These are phyloP conservation scores for Chalcis sispes DNA, from an alignment of 2,888 invertebrate species.

Conservation along the genomic window DNA sequence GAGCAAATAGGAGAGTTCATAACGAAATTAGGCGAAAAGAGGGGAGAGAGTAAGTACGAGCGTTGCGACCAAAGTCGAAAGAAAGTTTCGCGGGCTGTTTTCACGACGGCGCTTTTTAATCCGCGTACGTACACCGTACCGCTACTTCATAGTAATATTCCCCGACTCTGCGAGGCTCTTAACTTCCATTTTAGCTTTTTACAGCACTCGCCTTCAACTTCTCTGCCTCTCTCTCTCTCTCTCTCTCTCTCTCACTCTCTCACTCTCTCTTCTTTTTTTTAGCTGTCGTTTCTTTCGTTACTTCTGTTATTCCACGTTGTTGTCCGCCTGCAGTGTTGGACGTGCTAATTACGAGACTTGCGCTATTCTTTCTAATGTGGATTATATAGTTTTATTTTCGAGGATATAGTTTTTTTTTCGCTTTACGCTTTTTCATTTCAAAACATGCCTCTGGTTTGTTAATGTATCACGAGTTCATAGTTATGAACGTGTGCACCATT, in stretches of 20 bases:
- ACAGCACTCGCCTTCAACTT: background rate
- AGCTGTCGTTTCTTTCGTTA: slow-evolving; percentile 4
- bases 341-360: slow-evolving; percentile 37
- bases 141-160: slow-evolving; percentile 37
- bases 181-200: slow-evolving; percentile 51
- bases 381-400: background rate
- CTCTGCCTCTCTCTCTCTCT: background rate
- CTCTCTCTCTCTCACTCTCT: background rate
- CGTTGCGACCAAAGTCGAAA: slow-evolving; percentile 22
- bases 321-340: slow-evolving; percentile 7
- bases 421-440: background rate
- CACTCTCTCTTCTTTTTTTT: too few species aligned
- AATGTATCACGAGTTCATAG: background rate
- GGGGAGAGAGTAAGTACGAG: too few species aligned
- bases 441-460: background rate
- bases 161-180: slow-evolving; percentile 26
- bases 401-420: background rate
- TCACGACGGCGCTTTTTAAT: slow-evolving; percentile 44
- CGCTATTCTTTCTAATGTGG: background rate
- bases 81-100: slow-evolving; percentile 44
- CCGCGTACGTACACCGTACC: slow-evolving; percentile 26
- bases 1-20: slow-evolving; percentile 3
- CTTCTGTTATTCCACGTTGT: background rate
- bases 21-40: slow-evolving; percentile 46
- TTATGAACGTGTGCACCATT: too few species aligned